Evolutionary conservation across 2,888 invertebrate genomes (phyloP), one percentile per base, ranked within the genome.

Genomic region (Boloria euphrosyne): DNA sequence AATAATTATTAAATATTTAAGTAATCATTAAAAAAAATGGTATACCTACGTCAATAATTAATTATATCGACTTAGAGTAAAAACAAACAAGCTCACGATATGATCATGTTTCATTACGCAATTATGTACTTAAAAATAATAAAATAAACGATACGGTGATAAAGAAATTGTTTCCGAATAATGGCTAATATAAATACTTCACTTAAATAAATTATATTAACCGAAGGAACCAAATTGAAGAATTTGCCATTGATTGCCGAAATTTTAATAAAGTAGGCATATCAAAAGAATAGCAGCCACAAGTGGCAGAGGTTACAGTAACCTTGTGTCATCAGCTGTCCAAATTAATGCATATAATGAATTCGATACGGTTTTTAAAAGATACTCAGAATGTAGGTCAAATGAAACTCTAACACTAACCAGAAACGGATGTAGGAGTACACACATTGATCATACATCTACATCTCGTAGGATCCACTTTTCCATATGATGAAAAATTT

Each of bases 331-430:
- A 62, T 64, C 70, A 68, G 68, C 70, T 70, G 68, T 68, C 68
- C 66, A 70, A 70, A 68, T 68, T 70, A 55, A 68, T 58, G 66
- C 64, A 55, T 68, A 59, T 58, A 70, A 66, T 70, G 71, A 62
- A 68, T 71, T 75, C 69, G 74, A 78, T 80, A 78, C 80, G 81
- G 81, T 76, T 77, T 72, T 75, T 79, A 75, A 73, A 69, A 71
- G 17, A 68, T 74, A 73, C 77, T 78, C 75, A 80, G 79, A 60
- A 70, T 68, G 31, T 70, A 61, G 70, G 70, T 70, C 70, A 70
- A 22, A 63, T 58, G 47, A 47, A 58, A 46, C 16, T 53, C 47
- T 65, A 31, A 18, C 46, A 54, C 14, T 50, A 47, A 49, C 59
- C 31, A 59, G 59, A 38, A 16, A 31, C 31, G 31, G 31, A 31